A percentile compares a stretch with the other conserved stretches of the same genome.
phyloP scores from a whole-genome alignment of 37 sponge, comb jelly and placozoan species.

The Agelas oroides region DNA sequence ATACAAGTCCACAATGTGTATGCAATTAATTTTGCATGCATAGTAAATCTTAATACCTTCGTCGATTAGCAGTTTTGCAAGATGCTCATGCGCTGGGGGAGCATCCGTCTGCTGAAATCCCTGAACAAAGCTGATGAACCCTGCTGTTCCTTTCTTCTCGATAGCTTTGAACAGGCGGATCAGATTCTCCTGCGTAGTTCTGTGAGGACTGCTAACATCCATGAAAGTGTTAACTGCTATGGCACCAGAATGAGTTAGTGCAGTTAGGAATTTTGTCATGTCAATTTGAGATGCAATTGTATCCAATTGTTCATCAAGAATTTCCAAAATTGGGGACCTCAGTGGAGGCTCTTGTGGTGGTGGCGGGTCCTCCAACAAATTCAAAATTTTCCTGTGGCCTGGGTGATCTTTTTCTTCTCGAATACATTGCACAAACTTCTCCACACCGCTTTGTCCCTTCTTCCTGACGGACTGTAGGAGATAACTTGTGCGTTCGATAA shows the following conservation, averaged over 20 bases:
- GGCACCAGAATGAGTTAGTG: background rate
- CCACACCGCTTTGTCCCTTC: background rate
- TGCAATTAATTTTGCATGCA: too few relatives aligned
- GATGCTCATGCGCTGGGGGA: background rate
- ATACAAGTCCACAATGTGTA: too few relatives aligned
- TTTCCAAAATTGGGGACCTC: constrained; percentile 26
- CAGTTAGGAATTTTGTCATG: constrained; percentile 21
- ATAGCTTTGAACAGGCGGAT: constrained; percentile 25
- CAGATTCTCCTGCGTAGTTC: constrained; percentile 22
- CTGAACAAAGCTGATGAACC: constrained; percentile 43
- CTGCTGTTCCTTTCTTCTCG: constrained; percentile 32
- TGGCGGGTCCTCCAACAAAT: constrained; percentile 22
- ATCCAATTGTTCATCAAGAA: constrained; percentile 1
- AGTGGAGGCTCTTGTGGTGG: background rate
- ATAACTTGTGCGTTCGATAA: constrained; percentile 28
- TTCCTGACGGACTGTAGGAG: constrained; percentile 30
- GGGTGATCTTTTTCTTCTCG: constrained; percentile 5
- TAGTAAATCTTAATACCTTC: constrained; percentile 17
- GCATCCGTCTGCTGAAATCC: constrained; percentile 11
- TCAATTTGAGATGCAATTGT: constrained; percentile 1
- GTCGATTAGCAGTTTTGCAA: constrained; percentile 3
- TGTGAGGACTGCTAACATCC: constrained; percentile 32
- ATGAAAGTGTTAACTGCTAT: constrained; percentile 7
- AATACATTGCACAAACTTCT: constrained; percentile 23
- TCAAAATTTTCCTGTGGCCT: constrained; percentile 22